Conservation (phyloP, 2,113 vertebrate genomes). For the Albula goreensis region DNA sequence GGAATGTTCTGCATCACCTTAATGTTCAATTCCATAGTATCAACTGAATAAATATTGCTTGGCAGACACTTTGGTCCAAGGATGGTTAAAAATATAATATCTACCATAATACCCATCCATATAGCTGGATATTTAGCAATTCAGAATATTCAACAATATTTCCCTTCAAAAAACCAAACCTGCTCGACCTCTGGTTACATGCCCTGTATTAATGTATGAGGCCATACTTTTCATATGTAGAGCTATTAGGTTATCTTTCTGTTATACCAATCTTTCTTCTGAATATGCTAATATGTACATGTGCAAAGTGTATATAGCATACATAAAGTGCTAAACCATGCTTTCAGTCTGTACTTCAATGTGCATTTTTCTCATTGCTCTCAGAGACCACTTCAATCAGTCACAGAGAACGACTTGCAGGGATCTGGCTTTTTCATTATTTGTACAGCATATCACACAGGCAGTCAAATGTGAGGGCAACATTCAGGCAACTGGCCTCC, state of each 20-base stretch:
- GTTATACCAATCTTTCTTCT: background rate
- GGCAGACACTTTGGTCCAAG: too few relatives aligned
- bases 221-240: background rate
- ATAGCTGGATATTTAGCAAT: background rate
- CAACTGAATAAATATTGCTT: too few relatives aligned
- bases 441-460: background rate
- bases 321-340: background rate
- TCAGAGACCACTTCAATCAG: background rate
- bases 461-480: background rate
- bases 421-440: background rate
- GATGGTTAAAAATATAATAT: background rate
- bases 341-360: background rate
- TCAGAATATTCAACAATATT: background rate
- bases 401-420: background rate
- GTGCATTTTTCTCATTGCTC: background rate
- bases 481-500: background rate
- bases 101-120: background rate
- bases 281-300: background rate
- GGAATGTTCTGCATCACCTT: background rate
- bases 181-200: background rate
- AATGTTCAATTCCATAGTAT: background rate
- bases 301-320: background rate
- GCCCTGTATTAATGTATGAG: background rate
- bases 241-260: background rate
- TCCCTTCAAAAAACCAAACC: background rate